Base-by-base conservation (phyloP, 1,140 invertebrate genomes). In the Contarinia nasturtii region DNA sequence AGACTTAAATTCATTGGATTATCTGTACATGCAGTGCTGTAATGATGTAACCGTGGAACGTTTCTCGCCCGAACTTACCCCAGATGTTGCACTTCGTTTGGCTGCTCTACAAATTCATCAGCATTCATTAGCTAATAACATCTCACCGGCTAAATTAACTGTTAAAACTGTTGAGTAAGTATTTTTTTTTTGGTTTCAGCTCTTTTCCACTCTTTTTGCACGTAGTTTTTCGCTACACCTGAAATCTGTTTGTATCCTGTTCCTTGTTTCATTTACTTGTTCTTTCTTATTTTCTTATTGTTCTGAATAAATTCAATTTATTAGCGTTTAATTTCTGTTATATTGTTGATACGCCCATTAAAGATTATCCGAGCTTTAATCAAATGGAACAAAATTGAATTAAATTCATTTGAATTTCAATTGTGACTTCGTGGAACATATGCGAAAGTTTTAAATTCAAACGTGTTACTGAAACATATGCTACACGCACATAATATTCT, bases 1-100 rank as follows among this genome's bases (percentile, higher is more conserved):
- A 55, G 89, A 93, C 67, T 68, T 86, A 2, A 75, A 79, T 17
- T 82, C 86, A 10, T 77, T 94, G 57, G 87, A 92, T 63, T 94
- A 94, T 65, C 73, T 92, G 15, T 94, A 87, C 66, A 73, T 82
- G 57, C 77, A 91, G 72, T 90, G 87, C 63, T 90, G 86, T 59
- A 92, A 91, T 60, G 89, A 94, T 66, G 86, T 93, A 7, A 81
- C 89, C 8, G 82, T 91, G 57, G 88, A 92, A 57, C 64, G 88
- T 38, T 91, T 91, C 63, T 80, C 85, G 0, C 85, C 87, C 0
- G 88, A 93, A 59, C 71, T 93, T 46, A 84, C 89, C 54, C 85
- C 86, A 41, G 88, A 93, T 51, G 78, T 84, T 4, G 85, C 86
- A 7, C 59, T 92, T 11, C 67, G 86, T 22, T 66, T 94, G 41